phyloP scores from a whole-genome alignment of 2,113 vertebrate species.

The Engraulis encrasicolus region DNA sequence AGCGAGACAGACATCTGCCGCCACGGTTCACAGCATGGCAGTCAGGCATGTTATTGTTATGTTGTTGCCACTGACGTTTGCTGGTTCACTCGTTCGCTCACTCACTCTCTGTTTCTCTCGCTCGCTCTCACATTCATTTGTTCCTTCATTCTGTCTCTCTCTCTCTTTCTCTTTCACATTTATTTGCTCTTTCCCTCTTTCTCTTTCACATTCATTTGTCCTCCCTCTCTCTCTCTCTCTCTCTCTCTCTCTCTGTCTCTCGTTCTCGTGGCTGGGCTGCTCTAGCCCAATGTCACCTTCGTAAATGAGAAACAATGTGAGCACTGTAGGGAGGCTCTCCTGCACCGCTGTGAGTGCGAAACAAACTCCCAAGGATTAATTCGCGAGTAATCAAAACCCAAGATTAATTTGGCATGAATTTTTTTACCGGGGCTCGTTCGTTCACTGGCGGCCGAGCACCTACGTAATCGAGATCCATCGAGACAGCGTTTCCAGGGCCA shows the following conservation, averaged over 20 bases:
- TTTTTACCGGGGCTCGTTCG: neutral
- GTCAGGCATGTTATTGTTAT: neutral
- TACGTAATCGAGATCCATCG: neutral
- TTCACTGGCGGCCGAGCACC: neutral
- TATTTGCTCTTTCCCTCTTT: no score
- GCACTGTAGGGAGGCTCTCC: slow-evolving; percentile 36
- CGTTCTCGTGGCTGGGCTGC: neutral
- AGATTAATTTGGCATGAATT: slow-evolving; percentile 20
- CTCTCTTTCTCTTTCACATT: no score
- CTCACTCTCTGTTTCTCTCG: no score
- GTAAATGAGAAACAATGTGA: slow-evolving; percentile 49
- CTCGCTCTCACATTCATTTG: no score
- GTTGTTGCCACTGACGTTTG: neutral
- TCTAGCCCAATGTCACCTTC: slow-evolving; percentile 73
- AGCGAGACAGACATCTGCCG: slow-evolving; percentile 67
- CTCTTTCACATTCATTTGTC: no score
- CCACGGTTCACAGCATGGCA: slow-evolving; percentile 32
- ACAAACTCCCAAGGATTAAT: slow-evolving; percentile 46
- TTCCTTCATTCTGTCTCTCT: no score
- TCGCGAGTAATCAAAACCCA: slow-evolving; percentile 34
- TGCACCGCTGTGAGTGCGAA: slow-evolving; percentile 38
- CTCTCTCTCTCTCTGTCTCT: no score
- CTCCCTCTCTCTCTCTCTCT: no score
- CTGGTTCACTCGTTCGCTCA: no score
- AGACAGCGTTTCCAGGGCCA: no score